A percentile compares a stretch with the other conserved stretches of the same genome.
Evolutionary conservation across 2,888 invertebrate genomes (phyloP).

Genomic region (Drepana falcataria): DNA sequence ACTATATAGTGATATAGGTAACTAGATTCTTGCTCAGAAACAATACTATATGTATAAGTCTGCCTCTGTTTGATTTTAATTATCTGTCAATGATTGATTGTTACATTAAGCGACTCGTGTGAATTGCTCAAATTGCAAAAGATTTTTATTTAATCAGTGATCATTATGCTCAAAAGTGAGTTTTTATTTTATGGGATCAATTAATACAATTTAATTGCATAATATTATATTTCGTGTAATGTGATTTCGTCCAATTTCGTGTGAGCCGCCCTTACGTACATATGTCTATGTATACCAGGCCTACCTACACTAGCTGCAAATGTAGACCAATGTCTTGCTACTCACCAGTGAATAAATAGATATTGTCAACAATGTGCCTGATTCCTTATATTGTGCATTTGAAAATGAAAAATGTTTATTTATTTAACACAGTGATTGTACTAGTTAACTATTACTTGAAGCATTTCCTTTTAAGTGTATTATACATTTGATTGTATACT

Average conservation of each 20-base stretch:
- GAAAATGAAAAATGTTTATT: no score
- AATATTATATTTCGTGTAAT: constrained; percentile 38
- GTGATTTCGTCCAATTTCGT: constrained; percentile 54
- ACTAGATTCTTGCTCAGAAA: constrained; percentile 48
- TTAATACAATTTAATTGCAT: constrained; percentile 34
- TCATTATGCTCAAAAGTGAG: constrained; percentile 72
- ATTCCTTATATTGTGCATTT: constrained; percentile 68
- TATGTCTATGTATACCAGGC: constrained; percentile 9
- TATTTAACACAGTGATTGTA: no score
- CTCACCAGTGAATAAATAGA: constrained; percentile 57
- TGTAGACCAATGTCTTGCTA: constrained; percentile 41
- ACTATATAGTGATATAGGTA: constrained; percentile 28
- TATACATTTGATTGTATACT: constrained; percentile 66
- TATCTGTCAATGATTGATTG: constrained; percentile 24
- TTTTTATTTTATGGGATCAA: constrained; percentile 60
- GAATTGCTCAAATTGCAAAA: constrained; percentile 67
- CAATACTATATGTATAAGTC: constrained; percentile 41
- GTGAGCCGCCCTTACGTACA: constrained; percentile 18
- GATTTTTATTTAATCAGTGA: constrained; percentile 52
- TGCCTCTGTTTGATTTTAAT: constrained; percentile 53
- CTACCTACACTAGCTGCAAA: constrained; percentile 18
- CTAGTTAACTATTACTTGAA: no score
- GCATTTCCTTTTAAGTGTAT: constrained; percentile 19
- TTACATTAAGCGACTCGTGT: constrained; percentile 41
- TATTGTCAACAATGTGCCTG: constrained; percentile 68